Percentiles rank a stretch among this genome's conserved stretches.
These are phyloP conservation scores for Alcedo quadribrachys DNA, from an alignment of 2,797 vertebrate species.

Conservation along the genomic window DNA sequence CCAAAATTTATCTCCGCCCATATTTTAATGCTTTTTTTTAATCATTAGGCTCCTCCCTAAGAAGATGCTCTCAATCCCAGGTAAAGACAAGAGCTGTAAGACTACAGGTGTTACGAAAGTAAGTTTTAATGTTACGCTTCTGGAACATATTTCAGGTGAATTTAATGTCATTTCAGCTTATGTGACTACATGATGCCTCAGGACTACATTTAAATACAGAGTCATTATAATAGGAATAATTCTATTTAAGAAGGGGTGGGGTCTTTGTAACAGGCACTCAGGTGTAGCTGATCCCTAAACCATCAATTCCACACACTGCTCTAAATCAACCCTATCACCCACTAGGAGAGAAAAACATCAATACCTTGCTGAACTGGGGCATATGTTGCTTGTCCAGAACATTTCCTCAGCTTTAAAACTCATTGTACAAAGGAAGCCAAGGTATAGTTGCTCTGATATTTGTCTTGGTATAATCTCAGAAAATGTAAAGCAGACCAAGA, in stretches of 20 bases:
- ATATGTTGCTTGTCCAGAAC: not conserved
- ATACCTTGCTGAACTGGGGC: not conserved
- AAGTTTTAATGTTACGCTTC: too few species aligned
- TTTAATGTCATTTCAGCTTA: not conserved
- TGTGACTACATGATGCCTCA: not conserved
- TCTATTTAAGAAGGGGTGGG: not conserved
- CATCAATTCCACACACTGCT: not conserved
- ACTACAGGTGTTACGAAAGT: not conserved
- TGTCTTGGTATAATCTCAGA: not conserved
- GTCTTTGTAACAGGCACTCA: not conserved
- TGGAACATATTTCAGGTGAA: not conserved
- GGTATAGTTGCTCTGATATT: not conserved
- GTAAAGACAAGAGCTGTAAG: not conserved
- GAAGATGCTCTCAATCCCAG: not conserved
- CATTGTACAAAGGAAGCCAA: not conserved
- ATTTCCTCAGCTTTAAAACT: not conserved
- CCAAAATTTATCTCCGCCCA: not conserved
- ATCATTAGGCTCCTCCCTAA: not conserved
- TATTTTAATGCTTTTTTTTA: not conserved
- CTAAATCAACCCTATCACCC: not conserved
- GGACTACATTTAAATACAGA: not conserved
- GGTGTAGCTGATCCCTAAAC: not conserved
- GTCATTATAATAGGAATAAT: not conserved
- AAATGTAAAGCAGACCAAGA: not conserved
- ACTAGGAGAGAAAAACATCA: not conserved